Base-by-base conservation (phyloP, 2,113 vertebrate genomes). In the Zosterops japonicus region DNA sequence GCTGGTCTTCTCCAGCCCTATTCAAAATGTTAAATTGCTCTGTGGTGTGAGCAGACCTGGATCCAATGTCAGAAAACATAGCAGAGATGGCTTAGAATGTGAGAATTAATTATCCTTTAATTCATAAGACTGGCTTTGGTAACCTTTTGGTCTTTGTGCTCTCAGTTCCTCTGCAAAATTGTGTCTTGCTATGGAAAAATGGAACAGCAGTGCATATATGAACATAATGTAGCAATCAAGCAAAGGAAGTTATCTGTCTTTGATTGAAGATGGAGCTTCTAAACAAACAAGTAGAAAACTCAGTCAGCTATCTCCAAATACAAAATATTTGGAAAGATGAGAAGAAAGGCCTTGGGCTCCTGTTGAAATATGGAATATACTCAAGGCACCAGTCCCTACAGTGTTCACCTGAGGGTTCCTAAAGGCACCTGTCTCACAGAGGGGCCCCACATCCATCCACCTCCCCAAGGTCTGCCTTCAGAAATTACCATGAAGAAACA, bases 371-470 rank as follows among this genome's bases (percentile, higher is more conserved):
- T 6, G 8, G 13, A 14, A 27, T 50, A 27, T 53, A 5, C 19
- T 88, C 16, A 4, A 31, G 25, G 42, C 60, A 64, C 8, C 2
- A 4, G 14, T 41, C 19, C 33, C n/a, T 68, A 1, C 20, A 42
- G 35, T 24, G 42, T 8, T 47, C 64, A 50, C 36, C 36, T 33
- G 31, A 25, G 41, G 33, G 13, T 19, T 63, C 49, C 55, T 71
- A 28, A 87, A 68, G 84, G 17, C 12, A 27, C 28, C 7, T 12
- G 42, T 13, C 4, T 47, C 29, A 27, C 15, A 10, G 3, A 94
- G 52, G 11, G 12, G 4, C 15, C 24, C 39, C 2, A 1, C 2
- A 12, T 29, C 33, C 28, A 0, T 14, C 27, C 1, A 1, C 68
- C n/a, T 72, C 14, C 33, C 20, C 33, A 5, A 28, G 33, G 19